A percentile compares a stretch with the other conserved stretches of the same genome.
These are phyloP conservation scores for Calonectris borealis DNA, from an alignment of 2,113 vertebrate genomes.

Conservation along the genomic window DNA sequence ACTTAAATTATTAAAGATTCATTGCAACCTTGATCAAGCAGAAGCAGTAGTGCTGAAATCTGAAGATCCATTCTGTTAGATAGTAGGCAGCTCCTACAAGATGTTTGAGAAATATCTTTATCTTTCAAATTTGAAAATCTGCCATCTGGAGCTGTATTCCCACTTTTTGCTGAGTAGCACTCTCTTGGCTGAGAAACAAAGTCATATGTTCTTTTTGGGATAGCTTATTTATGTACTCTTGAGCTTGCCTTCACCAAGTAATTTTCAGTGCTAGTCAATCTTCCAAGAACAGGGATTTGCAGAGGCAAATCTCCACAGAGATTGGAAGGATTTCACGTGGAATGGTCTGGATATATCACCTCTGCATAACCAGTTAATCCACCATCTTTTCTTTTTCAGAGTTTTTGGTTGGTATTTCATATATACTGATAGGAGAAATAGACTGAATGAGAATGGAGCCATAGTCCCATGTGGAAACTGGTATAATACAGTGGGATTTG, in stretches of 20 bases:
- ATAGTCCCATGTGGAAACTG: background rate
- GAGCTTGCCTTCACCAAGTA: slow-evolving; percentile 1
- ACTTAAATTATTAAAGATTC: background rate
- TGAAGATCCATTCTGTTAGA: background rate
- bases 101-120: slow-evolving; percentile 14
- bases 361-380: slow-evolving; percentile 1
- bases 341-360: background rate
- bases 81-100: background rate
- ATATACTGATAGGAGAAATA: background rate
- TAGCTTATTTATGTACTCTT: slow-evolving; percentile 26
- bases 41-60: background rate
- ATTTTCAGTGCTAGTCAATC: background rate
- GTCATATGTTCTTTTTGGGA: background rate
- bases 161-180: slow-evolving; percentile 14
- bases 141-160: slow-evolving; percentile 17
- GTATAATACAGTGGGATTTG: background rate
- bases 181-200: slow-evolving; percentile 3
- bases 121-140: slow-evolving; percentile 28
- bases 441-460: background rate
- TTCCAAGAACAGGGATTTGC: slow-evolving; percentile 16
- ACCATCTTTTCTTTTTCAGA: background rate
- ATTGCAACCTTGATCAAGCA: background rate
- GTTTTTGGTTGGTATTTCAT: background rate
- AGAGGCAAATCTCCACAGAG: slow-evolving; percentile 6
- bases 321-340: background rate